Percentiles rank a stretch among this genome's conserved stretches.
These are phyloP conservation scores for Cabera pusaria DNA, from an alignment of 2,888 invertebrate species.

Conservation along the genomic window DNA sequence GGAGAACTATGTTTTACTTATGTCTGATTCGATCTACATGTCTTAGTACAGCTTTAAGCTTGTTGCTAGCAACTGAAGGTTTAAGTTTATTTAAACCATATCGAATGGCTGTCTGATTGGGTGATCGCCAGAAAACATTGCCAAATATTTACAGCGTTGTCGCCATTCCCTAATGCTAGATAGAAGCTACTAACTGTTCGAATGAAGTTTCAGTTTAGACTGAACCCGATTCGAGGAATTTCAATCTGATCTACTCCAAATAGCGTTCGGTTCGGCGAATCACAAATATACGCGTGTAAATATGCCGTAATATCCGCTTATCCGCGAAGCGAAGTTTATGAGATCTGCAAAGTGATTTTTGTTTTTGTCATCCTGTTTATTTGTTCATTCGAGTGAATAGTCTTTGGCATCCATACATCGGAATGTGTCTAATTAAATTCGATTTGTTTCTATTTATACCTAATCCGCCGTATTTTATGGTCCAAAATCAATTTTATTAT, in stretches of 20 bases:
- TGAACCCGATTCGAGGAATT: conserved; percentile 41
- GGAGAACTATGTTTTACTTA: conserved; percentile 25
- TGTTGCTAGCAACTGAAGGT: conserved; percentile 16
- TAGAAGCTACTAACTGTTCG: conserved; percentile 33
- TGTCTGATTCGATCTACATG: conserved; percentile 23
- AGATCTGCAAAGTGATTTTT: conserved; percentile 24
- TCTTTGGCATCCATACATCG: background rate
- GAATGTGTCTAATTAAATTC: background rate
- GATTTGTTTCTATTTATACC: too few species aligned
- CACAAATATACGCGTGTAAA: conserved; percentile 26
- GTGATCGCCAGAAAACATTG: conserved; percentile 63
- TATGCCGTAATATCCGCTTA: conserved; percentile 29
- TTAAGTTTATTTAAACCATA: conserved; percentile 45
- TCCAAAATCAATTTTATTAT: too few species aligned
- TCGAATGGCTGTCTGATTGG: conserved; percentile 54
- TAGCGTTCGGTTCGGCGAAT: conserved; percentile 33
- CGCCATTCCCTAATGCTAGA: conserved; percentile 51
- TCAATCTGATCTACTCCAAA: conserved; percentile 31
- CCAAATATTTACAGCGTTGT: conserved; percentile 65
- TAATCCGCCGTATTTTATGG: too few species aligned
- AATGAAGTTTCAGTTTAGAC: conserved; percentile 48
- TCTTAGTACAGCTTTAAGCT: conserved; percentile 24
- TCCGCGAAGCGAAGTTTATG: conserved; percentile 18
- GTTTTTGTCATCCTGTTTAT: conserved; percentile 8
- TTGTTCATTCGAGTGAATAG: conserved; percentile 1